Conservation (phyloP, 1,140 invertebrate species). For the Oedothorax gibbosus region DNA sequence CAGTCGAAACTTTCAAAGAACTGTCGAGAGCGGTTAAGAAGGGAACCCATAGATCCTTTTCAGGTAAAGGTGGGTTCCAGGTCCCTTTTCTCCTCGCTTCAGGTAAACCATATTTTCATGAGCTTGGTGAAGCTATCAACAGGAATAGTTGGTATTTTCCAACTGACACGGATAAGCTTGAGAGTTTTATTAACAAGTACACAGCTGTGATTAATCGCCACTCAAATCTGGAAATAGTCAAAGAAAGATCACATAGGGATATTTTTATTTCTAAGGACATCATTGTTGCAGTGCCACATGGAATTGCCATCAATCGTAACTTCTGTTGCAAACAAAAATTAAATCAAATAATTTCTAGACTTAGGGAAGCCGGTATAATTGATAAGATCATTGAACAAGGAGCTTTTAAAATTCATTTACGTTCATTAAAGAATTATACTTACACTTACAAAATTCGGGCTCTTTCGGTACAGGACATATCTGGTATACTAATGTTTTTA, state of each 20-base stretch:
- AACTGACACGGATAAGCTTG: not conserved
- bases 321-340: not conserved
- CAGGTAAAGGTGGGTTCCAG: not conserved
- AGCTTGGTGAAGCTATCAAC: not conserved
- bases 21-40: not conserved
- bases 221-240: not conserved
- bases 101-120: not conserved
- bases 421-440: not conserved
- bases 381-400: not conserved
- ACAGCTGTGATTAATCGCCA: not conserved
- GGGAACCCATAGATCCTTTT: not conserved
- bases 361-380: not conserved
- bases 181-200: not conserved
- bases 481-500: not conserved
- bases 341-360: not conserved
- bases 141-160: not conserved
- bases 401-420: not conserved
- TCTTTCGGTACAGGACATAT: not conserved
- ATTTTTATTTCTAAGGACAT: not conserved
- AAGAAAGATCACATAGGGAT: not conserved
- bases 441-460: not conserved
- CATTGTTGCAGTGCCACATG: not conserved
- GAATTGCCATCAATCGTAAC: not conserved
- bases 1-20: not conserved
- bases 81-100: not conserved